A percentile compares a stretch with the other conserved stretches of the same genome.
Conservation (phyloP, 2,888 invertebrate genomes). For the Mimachlamys varia region DNA sequence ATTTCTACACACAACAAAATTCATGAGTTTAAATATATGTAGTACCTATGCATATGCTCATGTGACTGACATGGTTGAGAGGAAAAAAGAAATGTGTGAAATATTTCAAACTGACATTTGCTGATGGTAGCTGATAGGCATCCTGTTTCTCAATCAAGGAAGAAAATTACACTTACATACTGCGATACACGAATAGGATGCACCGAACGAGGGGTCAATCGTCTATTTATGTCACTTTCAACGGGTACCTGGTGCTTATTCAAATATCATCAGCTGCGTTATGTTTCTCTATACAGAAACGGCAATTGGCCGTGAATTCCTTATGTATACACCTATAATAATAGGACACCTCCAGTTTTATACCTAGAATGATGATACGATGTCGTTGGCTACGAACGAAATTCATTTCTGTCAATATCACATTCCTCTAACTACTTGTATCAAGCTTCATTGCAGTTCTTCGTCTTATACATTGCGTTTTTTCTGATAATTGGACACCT, state of each 20-base stretch:
- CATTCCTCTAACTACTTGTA: neutral
- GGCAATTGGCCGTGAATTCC: neutral
- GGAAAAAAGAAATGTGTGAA: neutral
- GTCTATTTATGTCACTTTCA: neutral
- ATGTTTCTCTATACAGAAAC: neutral
- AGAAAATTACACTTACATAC: neutral
- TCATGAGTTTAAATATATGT: neutral
- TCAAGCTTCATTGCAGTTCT: neutral
- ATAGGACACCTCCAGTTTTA: neutral
- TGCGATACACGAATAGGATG: neutral
- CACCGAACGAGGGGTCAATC: neutral
- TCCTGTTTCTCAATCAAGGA: neutral
- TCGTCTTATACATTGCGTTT: neutral
- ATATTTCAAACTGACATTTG: neutral
- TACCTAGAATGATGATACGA: neutral
- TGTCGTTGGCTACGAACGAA: neutral
- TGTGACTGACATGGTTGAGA: neutral
- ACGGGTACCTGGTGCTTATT: neutral
- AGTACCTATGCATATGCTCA: neutral
- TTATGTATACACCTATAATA: neutral
- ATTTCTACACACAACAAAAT: neutral
- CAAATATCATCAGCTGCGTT: neutral
- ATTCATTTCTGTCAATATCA: neutral
- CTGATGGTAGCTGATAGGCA: neutral
- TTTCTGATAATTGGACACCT: neutral